A percentile compares a stretch with the other conserved stretches of the same genome.
Evolutionary conservation across 2,888 invertebrate genomes (phyloP).

Genomic region (Belgica antarctica): DNA sequence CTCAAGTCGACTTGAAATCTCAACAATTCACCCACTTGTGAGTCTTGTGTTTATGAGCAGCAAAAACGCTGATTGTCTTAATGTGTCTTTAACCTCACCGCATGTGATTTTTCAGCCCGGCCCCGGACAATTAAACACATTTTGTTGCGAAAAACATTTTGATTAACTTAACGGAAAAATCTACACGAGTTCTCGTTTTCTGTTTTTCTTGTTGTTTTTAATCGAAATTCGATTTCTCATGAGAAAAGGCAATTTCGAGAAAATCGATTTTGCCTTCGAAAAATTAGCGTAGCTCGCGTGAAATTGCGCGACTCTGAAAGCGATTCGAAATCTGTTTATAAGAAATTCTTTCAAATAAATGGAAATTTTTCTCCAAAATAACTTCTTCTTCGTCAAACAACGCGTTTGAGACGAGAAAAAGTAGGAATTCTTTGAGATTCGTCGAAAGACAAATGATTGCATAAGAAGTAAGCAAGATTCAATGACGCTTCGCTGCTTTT

Average conservation of each 20-base stretch:
- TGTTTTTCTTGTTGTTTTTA: background rate
- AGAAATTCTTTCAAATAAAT: background rate
- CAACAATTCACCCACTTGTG: slow-evolving; percentile 34
- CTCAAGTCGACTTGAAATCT: background rate
- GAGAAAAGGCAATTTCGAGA: background rate
- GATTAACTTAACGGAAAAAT: slow-evolving; percentile 15
- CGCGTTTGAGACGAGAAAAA: background rate
- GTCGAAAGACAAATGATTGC: slow-evolving; percentile 1
- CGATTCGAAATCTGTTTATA: background rate
- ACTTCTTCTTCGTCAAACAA: background rate
- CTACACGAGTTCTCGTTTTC: background rate
- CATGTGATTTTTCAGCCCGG: background rate
- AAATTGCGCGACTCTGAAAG: slow-evolving; percentile 18
- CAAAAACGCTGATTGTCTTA: background rate
- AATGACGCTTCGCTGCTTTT: slow-evolving; percentile 3
- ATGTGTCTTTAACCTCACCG: slow-evolving; percentile 12
- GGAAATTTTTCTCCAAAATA: background rate
- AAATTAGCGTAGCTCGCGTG: slow-evolving; percentile 24
- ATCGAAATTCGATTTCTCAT: background rate
- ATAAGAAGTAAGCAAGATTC: slow-evolving; percentile 7
- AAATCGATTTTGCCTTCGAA: slow-evolving; percentile 17
- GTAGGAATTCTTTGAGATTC: slow-evolving; percentile 4
- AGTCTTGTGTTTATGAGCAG: background rate
- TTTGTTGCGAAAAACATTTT: slow-evolving; percentile 2
- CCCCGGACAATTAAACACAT: slow-evolving; percentile 14